Evolutionary conservation across 2,797 vertebrate genomes (phyloP).

Genomic region (Acropternis orthonyx): DNA sequence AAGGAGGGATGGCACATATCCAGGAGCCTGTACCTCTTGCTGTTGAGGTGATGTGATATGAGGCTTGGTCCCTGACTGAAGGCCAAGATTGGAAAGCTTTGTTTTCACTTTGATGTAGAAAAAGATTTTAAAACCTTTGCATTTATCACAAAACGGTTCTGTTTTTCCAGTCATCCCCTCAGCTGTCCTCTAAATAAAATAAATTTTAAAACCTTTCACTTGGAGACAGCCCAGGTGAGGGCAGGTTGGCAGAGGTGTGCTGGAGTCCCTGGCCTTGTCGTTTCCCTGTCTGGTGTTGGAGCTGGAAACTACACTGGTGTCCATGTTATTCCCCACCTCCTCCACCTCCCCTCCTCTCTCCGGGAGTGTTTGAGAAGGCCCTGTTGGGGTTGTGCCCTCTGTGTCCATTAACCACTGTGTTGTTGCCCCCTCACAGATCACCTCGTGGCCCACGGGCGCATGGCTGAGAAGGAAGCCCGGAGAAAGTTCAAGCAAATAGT

Average conservation of each 20-base stretch:
- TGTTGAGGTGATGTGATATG: fast-evolving
- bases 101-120: not conserved
- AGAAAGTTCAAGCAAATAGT: conserved; percentile 98
- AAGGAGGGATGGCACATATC: not conserved
- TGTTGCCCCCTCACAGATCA: conserved; percentile 81
- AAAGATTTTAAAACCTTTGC: fast-evolving
- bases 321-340: fast-evolving
- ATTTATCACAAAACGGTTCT: not conserved
- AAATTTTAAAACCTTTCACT: not conserved
- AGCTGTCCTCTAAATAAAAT: not conserved
- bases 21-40: not conserved
- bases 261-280: fast-evolving
- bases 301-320: fast-evolving
- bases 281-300: not conserved
- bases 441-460: conserved; percentile 94
- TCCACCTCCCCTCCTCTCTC: not conserved
- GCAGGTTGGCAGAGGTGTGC: fast-evolving
- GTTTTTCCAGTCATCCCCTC: not conserved
- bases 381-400: not conserved
- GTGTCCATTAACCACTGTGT: not conserved
- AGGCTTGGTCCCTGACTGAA: not conserved
- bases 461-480: conserved; percentile 97
- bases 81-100: not conserved
- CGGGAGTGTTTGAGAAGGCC: fast-evolving
- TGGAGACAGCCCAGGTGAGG: not conserved